phyloP scores from a whole-genome alignment of 2,888 invertebrate genomes.

The Leptopterna dolabrata region DNA sequence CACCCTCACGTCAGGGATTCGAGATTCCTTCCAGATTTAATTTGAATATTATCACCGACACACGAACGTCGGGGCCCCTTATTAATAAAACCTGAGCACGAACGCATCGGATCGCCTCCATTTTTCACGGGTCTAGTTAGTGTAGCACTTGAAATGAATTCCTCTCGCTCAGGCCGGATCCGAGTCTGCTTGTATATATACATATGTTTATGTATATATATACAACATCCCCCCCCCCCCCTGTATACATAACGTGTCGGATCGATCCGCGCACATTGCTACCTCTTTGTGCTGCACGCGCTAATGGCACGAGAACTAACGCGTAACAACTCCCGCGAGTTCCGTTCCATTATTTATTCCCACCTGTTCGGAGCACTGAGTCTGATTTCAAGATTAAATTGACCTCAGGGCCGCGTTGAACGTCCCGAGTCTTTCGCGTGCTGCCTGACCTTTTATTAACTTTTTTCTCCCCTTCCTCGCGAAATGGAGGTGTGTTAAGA shows the following conservation, averaged over 20 bases:
- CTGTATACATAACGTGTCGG: conserved; percentile 12
- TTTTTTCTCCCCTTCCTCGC: background rate
- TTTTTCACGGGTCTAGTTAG: conserved; percentile 38
- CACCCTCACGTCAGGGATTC: conserved; percentile 13
- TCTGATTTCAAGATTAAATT: conserved; percentile 3
- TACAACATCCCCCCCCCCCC: too few species aligned
- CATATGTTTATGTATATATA: too few species aligned
- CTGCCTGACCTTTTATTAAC: background rate
- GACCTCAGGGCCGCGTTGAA: background rate
- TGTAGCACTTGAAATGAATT: background rate
- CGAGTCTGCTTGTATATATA: too few species aligned
- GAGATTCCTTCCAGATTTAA: conserved; percentile 46
- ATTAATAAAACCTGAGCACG: conserved; percentile 42
- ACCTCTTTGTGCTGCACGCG: background rate
- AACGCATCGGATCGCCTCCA: conserved; percentile 39
- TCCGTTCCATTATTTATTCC: conserved; percentile 34
- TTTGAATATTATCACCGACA: conserved; percentile 37
- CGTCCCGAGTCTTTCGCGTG: background rate
- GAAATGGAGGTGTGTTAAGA: background rate
- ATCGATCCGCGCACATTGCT: conserved; percentile 10
- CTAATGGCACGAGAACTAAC: conserved; percentile 30
- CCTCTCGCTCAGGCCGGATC: background rate
- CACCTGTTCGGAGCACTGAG: conserved; percentile 17
- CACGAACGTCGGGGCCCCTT: conserved; percentile 17
- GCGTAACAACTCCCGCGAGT: background rate